Evolutionary conservation across 2,888 invertebrate species (phyloP), one percentile per base, ranked within the genome.

Genomic region (Strigamia maritima): DNA sequence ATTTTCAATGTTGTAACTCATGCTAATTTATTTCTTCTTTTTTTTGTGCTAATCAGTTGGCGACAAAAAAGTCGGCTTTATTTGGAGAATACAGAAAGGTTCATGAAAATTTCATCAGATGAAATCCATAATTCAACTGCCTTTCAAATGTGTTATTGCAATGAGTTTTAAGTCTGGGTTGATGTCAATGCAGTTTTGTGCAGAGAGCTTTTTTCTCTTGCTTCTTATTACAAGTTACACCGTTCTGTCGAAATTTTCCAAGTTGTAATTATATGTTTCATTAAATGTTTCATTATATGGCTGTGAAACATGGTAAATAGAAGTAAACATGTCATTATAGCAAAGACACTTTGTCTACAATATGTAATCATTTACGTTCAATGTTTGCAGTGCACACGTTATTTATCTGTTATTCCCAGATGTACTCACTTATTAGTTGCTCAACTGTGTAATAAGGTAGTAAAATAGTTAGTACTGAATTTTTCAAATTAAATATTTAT

Each of bases 41-140:
- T 65, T 70, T n/a, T 35, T 26, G 26, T 70, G 24, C 70, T 28
- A 70, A 70, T 70, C 70, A 70, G 70, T 70, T 70, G 24, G 70
- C 26, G n/a, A 14, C 70, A 70, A 70, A 26, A 70, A 28, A n/a
- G 14, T 70, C 14, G 12, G 70, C 12, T 16, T 70, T 70, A 28
- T 14, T 54, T 26, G 26, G 70, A 70, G 70, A 70, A 28, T 70
- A 70, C n/a, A 70, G 70, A 26, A 28, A 26, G 70, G 70, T 70
- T 70, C 70, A 70, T 70, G 70, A 70, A 70, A 70, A 24, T 70
- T 70, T 70, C 70, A 70, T 70, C 70, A 70, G 70, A 16, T 14
- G 28, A 70, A 70, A 70, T 70, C 12, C 70, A 70, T 70, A 70
- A 70, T 70, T 70, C 70, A 70, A 14, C 28, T 28, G 26, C 70